phyloP scores from a whole-genome alignment of 2,888 invertebrate species.

The Zaprionus bogoriensis region DNA sequence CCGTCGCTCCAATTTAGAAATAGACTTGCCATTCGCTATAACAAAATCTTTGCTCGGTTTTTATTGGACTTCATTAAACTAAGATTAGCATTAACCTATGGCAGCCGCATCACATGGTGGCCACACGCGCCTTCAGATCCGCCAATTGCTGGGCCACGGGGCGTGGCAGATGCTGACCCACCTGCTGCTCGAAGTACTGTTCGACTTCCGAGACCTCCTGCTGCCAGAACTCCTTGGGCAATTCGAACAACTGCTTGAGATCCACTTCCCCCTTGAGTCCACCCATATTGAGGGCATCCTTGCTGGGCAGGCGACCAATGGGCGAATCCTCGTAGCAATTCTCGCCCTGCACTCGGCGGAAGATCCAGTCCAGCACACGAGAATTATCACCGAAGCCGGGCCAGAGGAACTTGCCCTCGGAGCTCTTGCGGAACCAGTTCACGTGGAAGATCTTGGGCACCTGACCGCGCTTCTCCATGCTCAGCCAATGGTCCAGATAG shows the following conservation, averaged over 20 bases:
- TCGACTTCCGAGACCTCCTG: constrained; percentile 91
- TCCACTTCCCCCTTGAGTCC: constrained; percentile 88
- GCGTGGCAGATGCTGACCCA: constrained; percentile 91
- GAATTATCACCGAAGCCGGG: constrained; percentile 99
- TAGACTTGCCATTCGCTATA: constrained; percentile 1
- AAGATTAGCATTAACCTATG: constrained; percentile 64
- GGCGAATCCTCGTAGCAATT: constrained; percentile 88
- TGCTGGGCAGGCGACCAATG: constrained; percentile 88
- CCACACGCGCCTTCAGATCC: constrained; percentile 77
- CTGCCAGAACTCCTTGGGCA: constrained; percentile 96
- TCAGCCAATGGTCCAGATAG: constrained; percentile 97
- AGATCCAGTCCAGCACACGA: constrained; percentile 97
- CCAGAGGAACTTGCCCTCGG: constrained; percentile 96
- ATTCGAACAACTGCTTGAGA: constrained; percentile 90
- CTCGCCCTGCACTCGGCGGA: constrained; percentile 92
- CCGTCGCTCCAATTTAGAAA: constrained; percentile 22
- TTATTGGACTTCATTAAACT: constrained; percentile 84
- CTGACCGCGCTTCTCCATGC: constrained; percentile 88
- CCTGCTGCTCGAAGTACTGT: constrained; percentile 95
- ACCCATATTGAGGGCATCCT: constrained; percentile 87
- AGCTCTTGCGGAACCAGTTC: constrained; percentile 98
- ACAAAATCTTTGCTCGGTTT: constrained; percentile 40
- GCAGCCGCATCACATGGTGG: constrained; percentile 82
- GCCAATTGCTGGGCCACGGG: constrained; percentile 35
- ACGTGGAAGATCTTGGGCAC: constrained; percentile 98